Percentiles rank a stretch among this genome's conserved stretches.
Conservation (phyloP, 2,797 vertebrate species). For the Furcifer pardalis region DNA sequence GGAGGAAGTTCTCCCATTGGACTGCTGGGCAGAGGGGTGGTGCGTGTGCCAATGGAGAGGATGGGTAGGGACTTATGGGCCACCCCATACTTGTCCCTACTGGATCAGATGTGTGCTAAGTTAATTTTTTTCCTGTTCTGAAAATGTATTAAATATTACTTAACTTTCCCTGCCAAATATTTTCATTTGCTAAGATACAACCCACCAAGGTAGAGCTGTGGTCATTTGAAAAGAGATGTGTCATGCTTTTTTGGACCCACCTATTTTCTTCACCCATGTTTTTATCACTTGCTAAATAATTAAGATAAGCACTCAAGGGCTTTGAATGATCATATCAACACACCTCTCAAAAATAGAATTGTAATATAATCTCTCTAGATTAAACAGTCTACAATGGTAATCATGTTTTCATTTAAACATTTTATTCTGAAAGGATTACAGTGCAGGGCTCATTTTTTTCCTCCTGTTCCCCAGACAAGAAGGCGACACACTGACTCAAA, state of each 20-base stretch:
- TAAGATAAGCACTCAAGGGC: constrained; percentile 75
- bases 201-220: neutral
- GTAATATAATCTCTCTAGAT: constrained; percentile 85
- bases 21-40: no score
- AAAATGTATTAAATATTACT: neutral
- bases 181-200: neutral
- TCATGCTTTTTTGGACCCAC: constrained; percentile 56
- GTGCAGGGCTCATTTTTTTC: constrained; percentile 81
- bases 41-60: no score
- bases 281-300: constrained; percentile 81
- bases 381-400: constrained; percentile 84
- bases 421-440: constrained; percentile 91
- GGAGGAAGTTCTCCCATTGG: no score
- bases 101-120: neutral
- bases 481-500: constrained; percentile 89
- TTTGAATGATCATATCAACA: constrained; percentile 75
- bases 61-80: no score
- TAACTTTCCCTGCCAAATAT: neutral
- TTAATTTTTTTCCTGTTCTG: neutral
- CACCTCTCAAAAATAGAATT: constrained; percentile 81
- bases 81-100: neutral
- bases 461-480: constrained; percentile 83
- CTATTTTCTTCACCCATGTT: constrained; percentile 70
- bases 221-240: constrained; percentile 39
- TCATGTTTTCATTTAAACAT: constrained; percentile 93